Base-by-base conservation (phyloP, 1,140 invertebrate genomes). In the Leptinotarsa defecta region DNA sequence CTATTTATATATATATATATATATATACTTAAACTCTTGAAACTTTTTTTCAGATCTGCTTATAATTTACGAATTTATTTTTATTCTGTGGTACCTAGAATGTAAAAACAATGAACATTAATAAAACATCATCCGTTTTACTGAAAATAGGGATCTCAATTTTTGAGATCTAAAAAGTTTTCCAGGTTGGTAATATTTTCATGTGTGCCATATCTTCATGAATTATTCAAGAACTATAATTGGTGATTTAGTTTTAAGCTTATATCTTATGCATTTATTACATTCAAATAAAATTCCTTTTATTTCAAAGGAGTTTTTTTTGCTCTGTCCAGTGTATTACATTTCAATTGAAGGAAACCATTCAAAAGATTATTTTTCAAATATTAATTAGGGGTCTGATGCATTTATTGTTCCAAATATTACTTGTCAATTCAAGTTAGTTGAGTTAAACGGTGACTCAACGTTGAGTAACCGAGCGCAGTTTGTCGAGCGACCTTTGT, bases 181-280 rank as follows among this genome's bases (percentile, higher is more conserved):
- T 17, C 2, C 17, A n/a, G 2, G n/a, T 57, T 57, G 52, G n/a
- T 57, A 11, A 34, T 34, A 34, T 34, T 34, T 34, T 34, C 27
- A 34, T 34, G 6, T 15, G 52, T 57, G 52, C 52, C 4, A 57
- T 57, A 57, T 17, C 1, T 57, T 57, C 52, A 57, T 17, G 17
- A 57, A 57, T 57, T 57, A 15, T 17, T 57, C n/a, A 57, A 57
- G 4, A 15, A 17, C n/a, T 57, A 57, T 57, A 57, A 17, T n/a
- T n/a, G 15, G 52, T 57, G 52, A 57, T 57, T 57, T 57, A 57
- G 52, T 57, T 57, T 57, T 57, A 15, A 57, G 52, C 52, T 57
- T 57, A 57, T 57, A 57, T 57, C n/a, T 17, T 57, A 57, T n/a
- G 6, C n/a, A 57, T 57, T 34, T 17, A 57, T 57, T 57, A 57